Evolutionary conservation across 1,140 invertebrate genomes (phyloP).

Genomic region (Cotesia glomerata): DNA sequence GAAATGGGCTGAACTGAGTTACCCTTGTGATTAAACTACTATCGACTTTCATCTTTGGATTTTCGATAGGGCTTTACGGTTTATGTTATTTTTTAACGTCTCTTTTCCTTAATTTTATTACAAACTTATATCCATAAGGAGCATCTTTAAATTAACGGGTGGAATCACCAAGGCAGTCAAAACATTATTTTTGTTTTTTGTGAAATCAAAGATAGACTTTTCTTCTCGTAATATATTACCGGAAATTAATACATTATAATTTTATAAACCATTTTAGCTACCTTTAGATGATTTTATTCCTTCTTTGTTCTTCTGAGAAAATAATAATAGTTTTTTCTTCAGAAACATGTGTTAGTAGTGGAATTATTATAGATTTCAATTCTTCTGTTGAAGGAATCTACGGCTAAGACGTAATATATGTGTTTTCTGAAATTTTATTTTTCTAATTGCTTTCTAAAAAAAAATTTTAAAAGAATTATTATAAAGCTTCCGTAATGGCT

Average conservation of each 20-base stretch:
- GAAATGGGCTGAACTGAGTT: conserved; percentile 11
- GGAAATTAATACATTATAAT: background rate
- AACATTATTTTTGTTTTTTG: conserved; percentile 15
- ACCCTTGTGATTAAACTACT: conserved; percentile 25
- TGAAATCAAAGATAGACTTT: background rate
- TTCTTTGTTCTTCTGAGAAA: background rate
- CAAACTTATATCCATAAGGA: conserved; percentile 17
- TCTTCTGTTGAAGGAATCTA: too few relatives aligned
- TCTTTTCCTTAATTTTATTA: conserved; percentile 27
- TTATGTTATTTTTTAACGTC: conserved; percentile 10
- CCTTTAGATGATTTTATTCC: background rate
- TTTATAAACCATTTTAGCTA: background rate
- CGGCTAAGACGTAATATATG: too few relatives aligned
- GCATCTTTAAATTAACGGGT: conserved; percentile 27
- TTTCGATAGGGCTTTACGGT: conserved; percentile 21
- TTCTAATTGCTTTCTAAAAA: too few relatives aligned
- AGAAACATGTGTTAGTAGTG: too few relatives aligned
- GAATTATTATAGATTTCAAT: too few relatives aligned
- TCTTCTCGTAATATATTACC: background rate
- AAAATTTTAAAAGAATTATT: too few relatives aligned
- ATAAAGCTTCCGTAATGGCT: too few relatives aligned
- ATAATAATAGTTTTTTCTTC: too few relatives aligned
- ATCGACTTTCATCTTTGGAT: conserved; percentile 31
- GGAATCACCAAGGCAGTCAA: conserved; percentile 12
- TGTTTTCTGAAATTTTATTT: too few relatives aligned